These are phyloP conservation scores for Arnoldichthys spilopterus DNA, from an alignment of 2,797 vertebrate species.

Conservation along the genomic window DNA sequence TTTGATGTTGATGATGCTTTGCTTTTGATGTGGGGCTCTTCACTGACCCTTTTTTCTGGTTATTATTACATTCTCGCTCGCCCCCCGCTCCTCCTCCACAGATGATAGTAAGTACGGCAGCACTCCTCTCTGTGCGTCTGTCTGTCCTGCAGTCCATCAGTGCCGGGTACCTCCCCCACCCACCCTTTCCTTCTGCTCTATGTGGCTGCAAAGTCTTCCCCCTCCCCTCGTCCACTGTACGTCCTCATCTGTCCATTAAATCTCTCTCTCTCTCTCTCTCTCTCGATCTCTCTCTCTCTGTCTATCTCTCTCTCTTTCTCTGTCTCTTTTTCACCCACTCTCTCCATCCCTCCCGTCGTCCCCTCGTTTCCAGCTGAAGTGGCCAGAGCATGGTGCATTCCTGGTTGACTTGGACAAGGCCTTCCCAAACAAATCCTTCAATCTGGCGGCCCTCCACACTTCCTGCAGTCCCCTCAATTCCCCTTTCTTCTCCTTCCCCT, in stretches of 20 bases:
- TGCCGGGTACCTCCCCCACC: constrained; percentile 72
- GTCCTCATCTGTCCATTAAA: constrained; percentile 44
- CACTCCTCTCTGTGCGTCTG: constrained; percentile 89
- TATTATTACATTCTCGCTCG: constrained; percentile 88
- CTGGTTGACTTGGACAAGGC: constrained; percentile 74
- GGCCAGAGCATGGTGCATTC: constrained; percentile 85
- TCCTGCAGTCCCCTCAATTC: constrained; percentile 39
- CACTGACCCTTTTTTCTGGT: constrained; percentile 91
- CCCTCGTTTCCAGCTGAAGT: constrained; percentile 61
- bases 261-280: constrained; percentile 48
- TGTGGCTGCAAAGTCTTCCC: constrained; percentile 82
- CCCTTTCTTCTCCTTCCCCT: constrained; percentile 31
- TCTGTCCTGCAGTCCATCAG: constrained; percentile 85
- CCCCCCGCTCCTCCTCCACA: constrained; percentile 85
- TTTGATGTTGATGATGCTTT: constrained; percentile 62
- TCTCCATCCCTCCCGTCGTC: constrained; percentile 52
- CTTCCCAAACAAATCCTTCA: constrained; percentile 58
- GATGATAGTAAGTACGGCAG: constrained; percentile 99
- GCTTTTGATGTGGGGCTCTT: constrained; percentile 83
- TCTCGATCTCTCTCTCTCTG: constrained; percentile 47
- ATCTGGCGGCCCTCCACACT: constrained; percentile 59
- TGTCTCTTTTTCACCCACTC: constrained; percentile 55
- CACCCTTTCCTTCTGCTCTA: constrained; percentile 78
- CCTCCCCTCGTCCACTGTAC: constrained; percentile 40
- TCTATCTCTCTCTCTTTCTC: constrained; percentile 46